These are phyloP conservation scores for Spondyliosoma cantharus DNA, from an alignment of 2,797 vertebrate species.

Conservation along the genomic window DNA sequence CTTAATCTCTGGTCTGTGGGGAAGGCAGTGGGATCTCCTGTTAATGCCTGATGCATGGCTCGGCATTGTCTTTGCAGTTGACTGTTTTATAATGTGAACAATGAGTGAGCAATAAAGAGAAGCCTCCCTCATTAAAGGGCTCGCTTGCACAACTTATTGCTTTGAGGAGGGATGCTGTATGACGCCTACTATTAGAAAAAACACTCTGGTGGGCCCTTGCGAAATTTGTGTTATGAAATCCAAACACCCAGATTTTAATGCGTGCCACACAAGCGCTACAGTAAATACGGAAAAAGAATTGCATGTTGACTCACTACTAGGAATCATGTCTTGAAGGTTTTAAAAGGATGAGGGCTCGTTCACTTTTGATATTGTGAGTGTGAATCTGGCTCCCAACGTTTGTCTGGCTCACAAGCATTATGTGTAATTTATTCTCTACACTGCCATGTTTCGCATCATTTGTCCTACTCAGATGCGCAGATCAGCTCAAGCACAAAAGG, in stretches of 20 bases:
- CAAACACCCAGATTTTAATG: slow-evolving; percentile 51
- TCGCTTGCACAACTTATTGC: slow-evolving; percentile 64
- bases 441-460: neutral
- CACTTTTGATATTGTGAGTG: slow-evolving; percentile 3
- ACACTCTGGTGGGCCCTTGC: slow-evolving; percentile 40
- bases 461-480: neutral
- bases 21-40: slow-evolving; percentile 50
- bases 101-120: slow-evolving; percentile 68
- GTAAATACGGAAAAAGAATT: slow-evolving; percentile 54
- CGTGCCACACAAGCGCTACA: slow-evolving; percentile 41
- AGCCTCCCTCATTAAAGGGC: slow-evolving; percentile 65
- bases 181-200: slow-evolving; percentile 47
- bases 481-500: neutral
- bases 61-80: slow-evolving; percentile 68
- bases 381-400: slow-evolving; percentile 8
- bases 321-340: slow-evolving; percentile 18
- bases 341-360: neutral
- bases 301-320: slow-evolving; percentile 43
- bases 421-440: slow-evolving; percentile 5
- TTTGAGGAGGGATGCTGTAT: slow-evolving; percentile 53
- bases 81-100: slow-evolving; percentile 76
- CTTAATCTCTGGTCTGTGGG: slow-evolving; percentile 65
- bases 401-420: neutral
- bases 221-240: slow-evolving; percentile 59
- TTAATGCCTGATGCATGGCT: slow-evolving; percentile 66